Base-by-base conservation (phyloP, 1,140 invertebrate species). In the Meloidogyne floridensis region DNA sequence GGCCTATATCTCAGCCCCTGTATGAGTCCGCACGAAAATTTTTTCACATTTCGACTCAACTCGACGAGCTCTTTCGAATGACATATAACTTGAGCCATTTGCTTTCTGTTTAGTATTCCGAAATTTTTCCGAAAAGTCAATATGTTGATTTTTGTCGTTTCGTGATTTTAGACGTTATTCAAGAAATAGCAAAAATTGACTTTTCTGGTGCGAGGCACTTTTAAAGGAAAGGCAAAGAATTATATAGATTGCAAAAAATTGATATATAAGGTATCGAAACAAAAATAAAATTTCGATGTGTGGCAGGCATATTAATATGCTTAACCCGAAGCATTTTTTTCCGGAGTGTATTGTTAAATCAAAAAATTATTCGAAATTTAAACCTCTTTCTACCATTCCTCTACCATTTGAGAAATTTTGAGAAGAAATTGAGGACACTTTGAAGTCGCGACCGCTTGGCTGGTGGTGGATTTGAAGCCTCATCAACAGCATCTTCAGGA, bases 371-470 rank as follows among this genome's bases (percentile, higher is more conserved):
- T 3, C 11, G 13, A 70, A 5, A 54, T 9, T 7, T 15, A 15
- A 3, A 5, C 10, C 2, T 32, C 32, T 32, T 32, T 32, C 32
- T 32, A 32, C 32, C 32, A 32, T 32, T n/a, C 42, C 5, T 51
- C 18, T 7, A 77, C 53, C 43, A 47, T 65, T 77, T 56, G 51
- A 79, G 72, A 18, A 79, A 47, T 32, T 47, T 79, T 54, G 77
- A 53, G 77, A 79, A 65, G 32, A 79, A 79, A 72, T 71, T 79
- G 11, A 79, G 18, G 8, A 79, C 77, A 72, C 18, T 72, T 18
- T 79, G 77, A 53, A 79, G 69, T n/a, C 77, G 77, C 13, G 65
- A 79, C 4, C 77, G 77, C 59, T 79, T 79, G 7, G 77, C 77
- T 53, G 77, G 77, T 7, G 77, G 77, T 47, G 59, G 77, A 54